phyloP scores from a whole-genome alignment of 2,113 vertebrate species.

The Gracilinanus agilis region DNA sequence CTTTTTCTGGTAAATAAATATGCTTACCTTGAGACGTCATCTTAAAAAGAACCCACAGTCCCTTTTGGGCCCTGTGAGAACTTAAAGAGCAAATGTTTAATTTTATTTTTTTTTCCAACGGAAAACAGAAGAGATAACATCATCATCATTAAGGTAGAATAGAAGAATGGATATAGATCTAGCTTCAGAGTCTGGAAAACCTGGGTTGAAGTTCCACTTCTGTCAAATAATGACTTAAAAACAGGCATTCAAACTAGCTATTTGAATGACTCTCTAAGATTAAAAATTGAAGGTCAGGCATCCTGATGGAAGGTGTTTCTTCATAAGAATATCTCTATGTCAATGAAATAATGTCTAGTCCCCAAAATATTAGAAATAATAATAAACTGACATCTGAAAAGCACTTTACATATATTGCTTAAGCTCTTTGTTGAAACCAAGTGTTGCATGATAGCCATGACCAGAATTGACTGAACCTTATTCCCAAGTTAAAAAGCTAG shows the following conservation, averaged over 20 bases:
- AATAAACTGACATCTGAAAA: neutral
- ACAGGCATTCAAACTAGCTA: neutral
- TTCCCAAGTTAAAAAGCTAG: neutral
- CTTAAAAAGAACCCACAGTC: neutral
- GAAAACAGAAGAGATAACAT: neutral
- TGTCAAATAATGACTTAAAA: neutral
- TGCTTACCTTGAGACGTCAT: neutral
- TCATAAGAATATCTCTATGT: neutral
- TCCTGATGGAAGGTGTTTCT: neutral
- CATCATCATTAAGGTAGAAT: neutral
- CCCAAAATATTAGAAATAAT: neutral
- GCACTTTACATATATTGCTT: neutral
- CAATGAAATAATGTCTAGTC: neutral
- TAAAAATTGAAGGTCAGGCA: neutral
- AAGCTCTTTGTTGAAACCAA: neutral
- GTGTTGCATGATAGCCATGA: neutral
- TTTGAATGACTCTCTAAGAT: neutral
- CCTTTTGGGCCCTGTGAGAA: neutral
- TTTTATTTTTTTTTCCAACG: neutral
- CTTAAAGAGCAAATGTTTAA: neutral
- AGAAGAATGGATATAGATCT: neutral
- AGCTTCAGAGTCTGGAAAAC: neutral
- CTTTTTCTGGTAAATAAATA: conserved; percentile 6
- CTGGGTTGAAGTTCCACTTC: neutral
- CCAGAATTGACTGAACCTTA: neutral